Base-by-base conservation (phyloP, 2,888 invertebrate genomes). In the Suillia variegata region DNA sequence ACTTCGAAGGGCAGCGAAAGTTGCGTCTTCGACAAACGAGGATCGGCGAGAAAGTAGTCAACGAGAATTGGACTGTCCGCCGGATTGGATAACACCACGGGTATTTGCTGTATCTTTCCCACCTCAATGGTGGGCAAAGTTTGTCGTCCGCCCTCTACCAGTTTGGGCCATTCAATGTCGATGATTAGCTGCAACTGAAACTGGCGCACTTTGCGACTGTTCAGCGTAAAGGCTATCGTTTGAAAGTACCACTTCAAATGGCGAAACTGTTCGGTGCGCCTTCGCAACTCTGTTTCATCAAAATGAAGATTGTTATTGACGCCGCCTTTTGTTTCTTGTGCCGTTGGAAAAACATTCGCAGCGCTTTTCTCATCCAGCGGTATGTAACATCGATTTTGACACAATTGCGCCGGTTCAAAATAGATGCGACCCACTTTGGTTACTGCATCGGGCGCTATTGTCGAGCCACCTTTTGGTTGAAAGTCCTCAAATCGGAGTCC, bases 351-450 rank as follows among this genome's bases (percentile, higher is more conserved):
- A 20, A 63, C 67, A 6, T 66, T 51, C 17, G 50, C 48, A 45
- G 59, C 66, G 1, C 59, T 42, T 4, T 24, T 22, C 12, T 12
- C 17, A 6, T 60, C 57, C 13, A 10, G 66, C 3, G 68, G 69
- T 42, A 81, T 75, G 58, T 81, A 81, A 61, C 81, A 81, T 13
- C 69, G 67, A 22, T 68, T 66, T n/a, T 71, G 85, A 82, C 95
- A 96, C 60, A 86, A 85, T 50, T 85, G 82, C 72, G 89, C 87
- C 13, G 93, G 89, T 81, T 91, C 89, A 83, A 93, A 92, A 83
- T 78, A 87, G 77, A 85, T 87, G 82, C 80, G 86, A 38, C 87
- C 89, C 64, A 87, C 84, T 38, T 83, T 79, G 69, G 84, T 84
- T 21, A 84, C 78, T 1, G 85, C 80, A 34, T 84, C 82, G 2